Percentiles rank a stretch among this genome's conserved stretches.
Evolutionary conservation across 2,113 vertebrate species (phyloP).

Genomic region (Ramphastos sulfuratus): DNA sequence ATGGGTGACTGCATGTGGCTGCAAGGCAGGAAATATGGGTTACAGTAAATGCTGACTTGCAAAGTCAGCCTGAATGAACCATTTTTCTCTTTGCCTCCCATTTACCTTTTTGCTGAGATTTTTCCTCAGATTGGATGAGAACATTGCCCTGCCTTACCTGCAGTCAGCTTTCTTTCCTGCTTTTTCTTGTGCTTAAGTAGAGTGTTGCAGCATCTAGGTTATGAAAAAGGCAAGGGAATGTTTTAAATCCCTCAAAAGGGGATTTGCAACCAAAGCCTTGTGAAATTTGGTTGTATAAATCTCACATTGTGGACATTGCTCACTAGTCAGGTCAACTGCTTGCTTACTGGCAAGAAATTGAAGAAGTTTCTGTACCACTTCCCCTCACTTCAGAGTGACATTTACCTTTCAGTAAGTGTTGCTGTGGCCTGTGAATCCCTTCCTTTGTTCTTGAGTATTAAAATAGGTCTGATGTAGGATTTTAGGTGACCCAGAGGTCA

Average conservation of each 20-base stretch:
- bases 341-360: not conserved
- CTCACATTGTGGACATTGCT: fast-evolving
- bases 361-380: not conserved
- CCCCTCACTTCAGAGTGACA: not conserved
- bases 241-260: constrained; percentile 40
- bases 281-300: constrained; percentile 24
- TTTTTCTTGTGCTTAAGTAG: not conserved
- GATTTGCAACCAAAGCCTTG: not conserved
- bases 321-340: not conserved
- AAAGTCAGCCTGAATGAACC: not conserved
- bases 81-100: not conserved
- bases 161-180: not conserved
- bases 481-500: not conserved
- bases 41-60: not conserved
- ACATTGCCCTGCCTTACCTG: not conserved
- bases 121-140: not conserved
- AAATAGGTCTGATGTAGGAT: not conserved
- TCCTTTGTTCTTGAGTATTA: not conserved
- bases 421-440: not conserved
- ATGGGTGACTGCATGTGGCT: not conserved
- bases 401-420: not conserved
- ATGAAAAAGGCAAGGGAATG: not conserved
- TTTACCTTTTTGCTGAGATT: not conserved
- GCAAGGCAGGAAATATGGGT: not conserved
- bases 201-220: not conserved